Evolutionary conservation across 2,113 vertebrate species (phyloP), one percentile per base, ranked within the genome.

Genomic region (Tragelaphus scriptus): DNA sequence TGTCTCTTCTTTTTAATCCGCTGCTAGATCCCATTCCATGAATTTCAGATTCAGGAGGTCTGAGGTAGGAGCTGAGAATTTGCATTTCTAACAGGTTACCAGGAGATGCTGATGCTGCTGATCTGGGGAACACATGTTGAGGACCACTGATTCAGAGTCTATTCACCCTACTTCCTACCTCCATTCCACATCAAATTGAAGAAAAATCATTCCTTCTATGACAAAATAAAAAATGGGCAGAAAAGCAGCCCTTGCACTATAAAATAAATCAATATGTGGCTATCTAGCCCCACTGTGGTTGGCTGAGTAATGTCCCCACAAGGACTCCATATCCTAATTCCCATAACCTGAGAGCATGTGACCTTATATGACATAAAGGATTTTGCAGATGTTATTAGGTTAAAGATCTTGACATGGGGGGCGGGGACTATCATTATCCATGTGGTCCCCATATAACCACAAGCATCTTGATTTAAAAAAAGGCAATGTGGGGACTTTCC

Each of bases 331-430:
- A 0, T 36, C 40, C 75, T 61, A 16, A 30, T 11, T 14, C 59
- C 14, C 56, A 32, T 30, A 58, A 36, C n/a, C 40, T 68, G 15
- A 8, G 12, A 9, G 32, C 25, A 6, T 0, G 1, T 6, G 32
- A 44, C 65, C 36, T 61, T 7, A 25, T 4, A 7, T 19, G 23
- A 77, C 71, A 77, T 13, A 77, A 77, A 13, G n/a, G 75, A 44
- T 59, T 68, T 23, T 32, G 77, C 23, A 47, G 55, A 6, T 47
- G 28, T 36, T 23, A 93, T 4, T 12, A 4, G 6, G 10, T 21
- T 15, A 55, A 36, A 6, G 14, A 36, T 28, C 13, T 30, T 13
- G 25, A 86, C 23, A 32, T 11, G 25, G 25, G 7, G 2, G 2
- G 55, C n/a, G 61, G 17, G 55, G 44, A 56, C 9, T 0, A 11